Evolutionary conservation across 2,888 invertebrate genomes (phyloP).

Genomic region (Acanthosepion esculentum): DNA sequence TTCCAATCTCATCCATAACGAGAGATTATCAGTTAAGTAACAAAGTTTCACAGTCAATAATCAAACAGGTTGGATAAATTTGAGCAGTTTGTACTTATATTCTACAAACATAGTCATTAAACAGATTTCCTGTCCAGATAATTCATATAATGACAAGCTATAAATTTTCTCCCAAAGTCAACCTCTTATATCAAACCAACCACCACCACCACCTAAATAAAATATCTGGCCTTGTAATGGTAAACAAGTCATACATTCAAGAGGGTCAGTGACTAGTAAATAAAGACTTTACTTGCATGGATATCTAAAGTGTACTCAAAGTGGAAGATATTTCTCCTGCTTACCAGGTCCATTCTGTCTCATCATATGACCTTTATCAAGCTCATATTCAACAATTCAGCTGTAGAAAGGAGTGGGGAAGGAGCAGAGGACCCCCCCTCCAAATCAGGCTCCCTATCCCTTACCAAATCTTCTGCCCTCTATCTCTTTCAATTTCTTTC

Average conservation of each 20-base stretch:
- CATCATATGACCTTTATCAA: background rate
- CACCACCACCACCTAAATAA: too few species aligned
- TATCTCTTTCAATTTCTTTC: background rate
- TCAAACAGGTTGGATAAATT: background rate
- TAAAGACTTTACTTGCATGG: background rate
- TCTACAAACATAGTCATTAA: background rate
- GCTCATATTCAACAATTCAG: background rate
- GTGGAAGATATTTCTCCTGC: background rate
- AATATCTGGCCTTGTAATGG: background rate
- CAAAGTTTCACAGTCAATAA: slow-evolving; percentile 1
- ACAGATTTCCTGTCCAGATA: background rate
- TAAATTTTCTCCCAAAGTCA: background rate
- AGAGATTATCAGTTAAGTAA: background rate
- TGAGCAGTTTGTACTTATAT: background rate
- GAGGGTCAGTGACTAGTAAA: background rate
- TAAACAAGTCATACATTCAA: background rate
- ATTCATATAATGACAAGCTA: background rate
- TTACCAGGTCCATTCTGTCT: background rate
- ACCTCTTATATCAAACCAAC: background rate
- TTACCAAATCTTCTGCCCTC: background rate
- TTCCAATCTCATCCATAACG: background rate
- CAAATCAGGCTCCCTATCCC: background rate
- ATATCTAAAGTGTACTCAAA: background rate
- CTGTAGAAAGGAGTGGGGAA: background rate
- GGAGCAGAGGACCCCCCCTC: too few species aligned